These are phyloP conservation scores for Microhierax caerulescens DNA, from an alignment of 2,797 vertebrate genomes.

Conservation along the genomic window DNA sequence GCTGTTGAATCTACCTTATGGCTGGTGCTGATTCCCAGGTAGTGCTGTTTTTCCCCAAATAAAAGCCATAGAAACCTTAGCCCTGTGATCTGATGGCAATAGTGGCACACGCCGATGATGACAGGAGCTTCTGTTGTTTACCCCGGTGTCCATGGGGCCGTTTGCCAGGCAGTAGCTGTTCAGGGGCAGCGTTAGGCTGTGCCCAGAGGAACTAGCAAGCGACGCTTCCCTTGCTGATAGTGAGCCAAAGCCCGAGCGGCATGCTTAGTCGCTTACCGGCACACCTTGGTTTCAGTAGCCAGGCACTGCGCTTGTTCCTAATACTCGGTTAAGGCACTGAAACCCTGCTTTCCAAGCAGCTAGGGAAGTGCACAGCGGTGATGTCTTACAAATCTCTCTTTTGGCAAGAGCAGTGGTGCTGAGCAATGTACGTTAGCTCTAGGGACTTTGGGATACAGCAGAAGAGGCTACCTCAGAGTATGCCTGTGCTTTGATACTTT, in stretches of 20 bases:
- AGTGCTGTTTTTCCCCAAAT: not conserved
- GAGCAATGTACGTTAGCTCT: not conserved
- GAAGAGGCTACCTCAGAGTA: not conserved
- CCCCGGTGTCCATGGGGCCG: not conserved
- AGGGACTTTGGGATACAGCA: not conserved
- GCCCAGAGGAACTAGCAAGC: not conserved
- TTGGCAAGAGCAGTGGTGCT: not conserved
- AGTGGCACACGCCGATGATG: not conserved
- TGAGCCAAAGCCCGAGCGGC: not conserved
- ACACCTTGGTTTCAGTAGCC: not conserved
- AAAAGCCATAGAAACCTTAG: not conserved
- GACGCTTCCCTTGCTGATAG: not conserved
- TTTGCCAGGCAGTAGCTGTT: not conserved
- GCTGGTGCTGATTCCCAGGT: not conserved
- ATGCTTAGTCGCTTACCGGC: not conserved
- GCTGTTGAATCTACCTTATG: not conserved
- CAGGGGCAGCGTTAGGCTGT: not conserved
- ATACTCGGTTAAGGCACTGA: too few relatives aligned
- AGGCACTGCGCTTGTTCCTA: not conserved
- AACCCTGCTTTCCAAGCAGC: too few relatives aligned
- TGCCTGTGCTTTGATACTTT: not conserved
- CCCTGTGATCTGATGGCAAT: not conserved
- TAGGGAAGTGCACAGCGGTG: not conserved
- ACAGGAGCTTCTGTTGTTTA: not conserved
- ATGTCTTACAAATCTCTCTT: accelerated